These are phyloP conservation scores for Probaryconus sp. DNA, from an alignment of 1,140 invertebrate species.

Conservation along the genomic window DNA sequence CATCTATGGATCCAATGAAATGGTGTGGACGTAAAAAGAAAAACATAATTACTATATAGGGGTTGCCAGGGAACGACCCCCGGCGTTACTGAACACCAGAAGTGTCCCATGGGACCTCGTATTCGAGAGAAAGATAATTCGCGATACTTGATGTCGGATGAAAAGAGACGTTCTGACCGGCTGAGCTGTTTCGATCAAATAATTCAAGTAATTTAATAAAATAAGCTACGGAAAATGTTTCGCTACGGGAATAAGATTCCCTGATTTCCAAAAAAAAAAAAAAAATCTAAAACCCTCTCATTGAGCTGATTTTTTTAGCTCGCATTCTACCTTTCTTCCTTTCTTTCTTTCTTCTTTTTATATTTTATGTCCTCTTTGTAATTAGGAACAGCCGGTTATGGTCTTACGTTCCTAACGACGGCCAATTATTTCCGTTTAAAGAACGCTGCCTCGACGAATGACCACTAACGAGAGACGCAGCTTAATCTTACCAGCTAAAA, in stretches of 20 bases:
- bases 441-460: slow-evolving; percentile 49
- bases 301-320: not conserved
- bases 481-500: not conserved
- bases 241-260: slow-evolving; percentile 35
- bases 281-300: slow-evolving; percentile 13
- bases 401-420: slow-evolving; percentile 60
- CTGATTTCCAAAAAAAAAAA: slow-evolving; percentile 44
- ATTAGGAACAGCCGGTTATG: slow-evolving; percentile 4
- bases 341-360: slow-evolving; percentile 30
- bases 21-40: slow-evolving; percentile 76
- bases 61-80: slow-evolving; percentile 71
- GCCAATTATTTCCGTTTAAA: slow-evolving; percentile 67
- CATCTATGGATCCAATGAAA: slow-evolving; percentile 69
- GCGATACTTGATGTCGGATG: not conserved
- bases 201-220: slow-evolving; percentile 59
- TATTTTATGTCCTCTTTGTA: slow-evolving; percentile 1
- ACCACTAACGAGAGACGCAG: slow-evolving; percentile 54
- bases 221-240: slow-evolving; percentile 40
- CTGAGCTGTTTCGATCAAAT: slow-evolving; percentile 52
- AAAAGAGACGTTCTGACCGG: slow-evolving; percentile 21
- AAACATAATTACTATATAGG: slow-evolving; percentile 76
- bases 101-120: slow-evolving; percentile 70
- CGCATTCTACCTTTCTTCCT: not conserved
- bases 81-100: slow-evolving; percentile 71
- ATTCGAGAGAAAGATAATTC: slow-evolving; percentile 39